Base-by-base conservation (phyloP, 1,140 invertebrate species). In the Stratiolaelaps scimitus region DNA sequence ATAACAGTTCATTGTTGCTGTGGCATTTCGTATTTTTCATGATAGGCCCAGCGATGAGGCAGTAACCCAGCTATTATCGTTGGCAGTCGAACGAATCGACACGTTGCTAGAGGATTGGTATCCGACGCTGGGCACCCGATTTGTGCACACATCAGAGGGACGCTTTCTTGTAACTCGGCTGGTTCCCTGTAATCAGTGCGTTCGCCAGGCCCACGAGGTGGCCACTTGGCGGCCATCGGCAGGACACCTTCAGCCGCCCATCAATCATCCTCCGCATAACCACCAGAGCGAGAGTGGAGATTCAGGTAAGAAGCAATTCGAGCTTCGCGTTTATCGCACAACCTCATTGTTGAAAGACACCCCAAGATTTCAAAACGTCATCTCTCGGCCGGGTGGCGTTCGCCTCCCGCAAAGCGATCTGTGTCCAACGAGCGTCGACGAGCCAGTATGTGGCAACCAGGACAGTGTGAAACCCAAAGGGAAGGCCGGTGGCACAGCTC, bases 81-180 rank as follows among this genome's bases (percentile, higher is more conserved):
- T 94, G 19, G 83, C 91, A n/a, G 89, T 96, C 0, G 92, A 96
- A 75, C 92, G 97, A 74, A 89, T 98, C 70, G 95, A 99, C 75
- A 86, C 92, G 64, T 76, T 99, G 26, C 76, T 98, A 0, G 95
- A 98, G 76, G 95, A 98, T 76, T 98, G 95, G 94, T 97, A 94
- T 78, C 92, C 92, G 0, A 89, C 89, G 0, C 78, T 93, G 48
- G 86, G 94, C 6, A 97, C 93, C 1, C 81, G 94, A 47, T 98
- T 98, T 77, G 90, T 93, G 1, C 95, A 98, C 73, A 97, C 92
- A 0, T 93, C 91, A 0, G 92, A 95, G 74, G 95, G 95, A 0
- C 85, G 89, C 69, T 88, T 95, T 73, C 77, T 99, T 28, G 89
- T 99, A 10, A 97, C 91, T 0, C 79, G 95, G n/a, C 73, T 98